Evolutionary conservation across 92 coral and sea anemone genomes (phyloP), one percentile per base, ranked within the genome.

Genomic region (Chrysogorgia sp.): DNA sequence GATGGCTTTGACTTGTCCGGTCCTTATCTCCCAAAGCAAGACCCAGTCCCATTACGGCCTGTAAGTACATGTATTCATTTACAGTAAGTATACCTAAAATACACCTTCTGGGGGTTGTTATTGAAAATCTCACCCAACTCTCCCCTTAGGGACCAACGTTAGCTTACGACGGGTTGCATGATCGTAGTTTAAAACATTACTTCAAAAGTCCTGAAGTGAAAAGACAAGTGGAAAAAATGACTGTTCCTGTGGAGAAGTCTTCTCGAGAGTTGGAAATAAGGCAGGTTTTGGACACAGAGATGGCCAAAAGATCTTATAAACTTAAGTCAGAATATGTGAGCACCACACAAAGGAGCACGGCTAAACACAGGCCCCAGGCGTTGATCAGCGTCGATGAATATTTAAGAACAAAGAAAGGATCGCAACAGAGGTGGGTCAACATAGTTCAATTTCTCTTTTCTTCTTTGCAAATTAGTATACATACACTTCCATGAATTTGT

Each of bases 1-100:
- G 99, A 96, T 82, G 96, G 88, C 29, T 96, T 96, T 92, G 99
- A 96, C 69, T 75, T 96, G 37, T 80, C 92, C 35, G 99, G 99
- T 4, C 99, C 99, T 25, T 85, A 67, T 53, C 87, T 85, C 31
- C 99, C 99, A 0, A 76, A 71, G 64, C 94, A 84, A 40, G 97
- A 96, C 58, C 99, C 99, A 19, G 83, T 58, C 25, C 96, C 91
- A 26, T 82, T 92, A 41, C 89, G 87, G 84, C 89, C 93, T 55
- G 99, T 94, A 75, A 85, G 98, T 87, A 62, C 4, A 15, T 57
- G 17, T 23, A 14, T 23, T 57, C 23, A 3, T 57, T 57, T 57
- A 13, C 32, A 3, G 23, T 57, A 14, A 17, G 17, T 4, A 37
- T 4, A 37, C 5, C 12, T 37, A 37, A 37, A 37, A 4, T 12